A percentile compares a stretch with the other conserved stretches of the same genome.
These are phyloP conservation scores for Tachystola acroxantha DNA, from an alignment of 2,888 invertebrate genomes.

Conservation along the genomic window DNA sequence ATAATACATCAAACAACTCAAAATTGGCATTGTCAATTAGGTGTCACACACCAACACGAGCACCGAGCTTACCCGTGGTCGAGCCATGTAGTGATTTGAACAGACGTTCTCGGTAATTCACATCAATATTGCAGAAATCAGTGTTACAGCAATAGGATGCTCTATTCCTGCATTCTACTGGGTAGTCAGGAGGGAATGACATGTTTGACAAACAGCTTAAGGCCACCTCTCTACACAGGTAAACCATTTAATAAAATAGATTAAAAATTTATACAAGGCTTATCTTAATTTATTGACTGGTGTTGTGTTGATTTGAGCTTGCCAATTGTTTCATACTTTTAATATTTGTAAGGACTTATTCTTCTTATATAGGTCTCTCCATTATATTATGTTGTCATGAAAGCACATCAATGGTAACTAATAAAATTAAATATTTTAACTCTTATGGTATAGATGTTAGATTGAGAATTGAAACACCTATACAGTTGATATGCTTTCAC, in stretches of 20 bases:
- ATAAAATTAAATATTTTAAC: too few species aligned
- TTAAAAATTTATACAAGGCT: constrained; percentile 38
- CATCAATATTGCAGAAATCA: constrained; percentile 67
- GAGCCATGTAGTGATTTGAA: constrained; percentile 46
- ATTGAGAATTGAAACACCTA: too few species aligned
- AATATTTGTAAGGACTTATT: too few species aligned
- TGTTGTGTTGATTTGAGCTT: constrained; percentile 60
- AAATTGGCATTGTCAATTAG: constrained; percentile 56
- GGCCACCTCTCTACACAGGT: constrained; percentile 61
- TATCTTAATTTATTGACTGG: constrained; percentile 13
- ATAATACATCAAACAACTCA: constrained; percentile 70
- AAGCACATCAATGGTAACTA: too few species aligned
- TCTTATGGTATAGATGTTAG: too few species aligned
- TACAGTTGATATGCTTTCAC: too few species aligned
- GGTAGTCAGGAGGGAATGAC: constrained; percentile 77
- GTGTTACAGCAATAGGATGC: constrained; percentile 65
- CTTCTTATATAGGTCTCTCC: too few species aligned
- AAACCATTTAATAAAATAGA: constrained; percentile 53
- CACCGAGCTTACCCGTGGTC: constrained; percentile 56
- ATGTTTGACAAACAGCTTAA: constrained; percentile 78
- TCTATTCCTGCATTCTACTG: constrained; percentile 56
- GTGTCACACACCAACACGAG: constrained; percentile 56
- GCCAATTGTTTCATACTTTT: constrained; percentile 52
- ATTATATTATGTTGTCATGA: too few species aligned
- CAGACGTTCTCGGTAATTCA: constrained; percentile 46